Evolutionary conservation across 2,888 invertebrate genomes (phyloP).

Genomic region (Liodrosophila aerea): DNA sequence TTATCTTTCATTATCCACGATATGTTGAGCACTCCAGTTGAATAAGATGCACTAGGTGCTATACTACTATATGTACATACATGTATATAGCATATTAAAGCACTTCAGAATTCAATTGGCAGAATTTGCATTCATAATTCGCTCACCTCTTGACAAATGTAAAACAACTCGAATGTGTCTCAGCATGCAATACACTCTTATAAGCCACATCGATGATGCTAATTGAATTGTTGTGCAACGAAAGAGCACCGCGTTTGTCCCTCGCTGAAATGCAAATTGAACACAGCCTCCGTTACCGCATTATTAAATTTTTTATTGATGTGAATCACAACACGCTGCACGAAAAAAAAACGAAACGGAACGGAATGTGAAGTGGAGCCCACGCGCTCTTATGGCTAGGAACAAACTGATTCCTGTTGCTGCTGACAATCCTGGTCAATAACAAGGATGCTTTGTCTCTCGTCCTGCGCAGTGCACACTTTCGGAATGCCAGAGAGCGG

Average conservation of each 20-base stretch:
- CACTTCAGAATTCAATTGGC: too few relatives aligned
- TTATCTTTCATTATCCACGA: too few relatives aligned
- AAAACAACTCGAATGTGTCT: too few relatives aligned
- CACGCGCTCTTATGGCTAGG: constrained; percentile 46
- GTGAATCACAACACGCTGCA: neutral
- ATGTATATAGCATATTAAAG: too few relatives aligned
- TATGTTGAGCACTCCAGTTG: too few relatives aligned
- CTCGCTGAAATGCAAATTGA: constrained; percentile 9
- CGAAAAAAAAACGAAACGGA: constrained; percentile 3
- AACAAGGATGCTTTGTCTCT: constrained; percentile 7
- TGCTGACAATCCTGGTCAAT: constrained; percentile 24
- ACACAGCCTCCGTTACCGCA: constrained; percentile 15
- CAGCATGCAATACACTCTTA: too few relatives aligned
- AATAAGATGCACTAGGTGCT: too few relatives aligned
- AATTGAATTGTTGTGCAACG: neutral
- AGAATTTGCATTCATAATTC: too few relatives aligned
- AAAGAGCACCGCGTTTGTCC: too few relatives aligned
- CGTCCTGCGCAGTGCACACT: constrained; percentile 52
- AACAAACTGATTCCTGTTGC: constrained; percentile 71
- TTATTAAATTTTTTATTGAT: constrained; percentile 14
- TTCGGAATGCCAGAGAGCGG: constrained; percentile 27
- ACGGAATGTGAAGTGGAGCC: constrained; percentile 8
- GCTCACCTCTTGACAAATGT: too few relatives aligned
- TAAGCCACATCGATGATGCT: neutral
- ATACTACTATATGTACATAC: too few relatives aligned